A percentile compares a stretch with the other conserved stretches of the same genome.
These are phyloP conservation scores for Falco columbarius DNA, from an alignment of 2,797 vertebrate genomes.

Conservation along the genomic window DNA sequence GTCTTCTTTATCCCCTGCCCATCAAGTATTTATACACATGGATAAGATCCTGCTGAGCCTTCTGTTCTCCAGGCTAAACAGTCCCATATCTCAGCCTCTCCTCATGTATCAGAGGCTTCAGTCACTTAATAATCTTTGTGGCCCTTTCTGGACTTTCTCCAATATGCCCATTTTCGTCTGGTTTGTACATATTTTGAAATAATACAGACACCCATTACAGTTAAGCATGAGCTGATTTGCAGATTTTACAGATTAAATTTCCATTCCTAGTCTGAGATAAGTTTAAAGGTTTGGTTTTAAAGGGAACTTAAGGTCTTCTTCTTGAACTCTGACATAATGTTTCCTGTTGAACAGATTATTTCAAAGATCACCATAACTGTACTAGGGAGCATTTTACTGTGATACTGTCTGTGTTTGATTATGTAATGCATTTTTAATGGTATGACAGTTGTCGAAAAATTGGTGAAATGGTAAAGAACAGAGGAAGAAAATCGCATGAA, in stretches of 20 bases:
- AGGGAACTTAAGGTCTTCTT: background rate
- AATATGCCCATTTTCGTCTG: background rate
- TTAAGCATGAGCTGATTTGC: background rate
- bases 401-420: background rate
- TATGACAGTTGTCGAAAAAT: background rate
- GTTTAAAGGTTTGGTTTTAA: background rate
- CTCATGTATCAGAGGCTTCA: background rate
- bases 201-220: background rate
- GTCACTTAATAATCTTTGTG: background rate
- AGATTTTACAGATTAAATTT: background rate
- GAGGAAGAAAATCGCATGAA: background rate
- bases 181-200: background rate
- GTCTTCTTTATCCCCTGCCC: background rate
- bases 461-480: background rate
- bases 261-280: background rate
- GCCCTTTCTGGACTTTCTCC: background rate
- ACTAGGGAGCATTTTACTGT: background rate
- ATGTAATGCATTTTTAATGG: background rate
- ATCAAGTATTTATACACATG: background rate
- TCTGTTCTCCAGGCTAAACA: background rate
- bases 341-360: background rate
- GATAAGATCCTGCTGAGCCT: background rate
- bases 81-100: background rate
- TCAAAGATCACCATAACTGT: background rate
- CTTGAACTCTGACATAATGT: background rate